Conservation (phyloP, 2,888 invertebrate genomes). For the Branchellion lobata region DNA sequence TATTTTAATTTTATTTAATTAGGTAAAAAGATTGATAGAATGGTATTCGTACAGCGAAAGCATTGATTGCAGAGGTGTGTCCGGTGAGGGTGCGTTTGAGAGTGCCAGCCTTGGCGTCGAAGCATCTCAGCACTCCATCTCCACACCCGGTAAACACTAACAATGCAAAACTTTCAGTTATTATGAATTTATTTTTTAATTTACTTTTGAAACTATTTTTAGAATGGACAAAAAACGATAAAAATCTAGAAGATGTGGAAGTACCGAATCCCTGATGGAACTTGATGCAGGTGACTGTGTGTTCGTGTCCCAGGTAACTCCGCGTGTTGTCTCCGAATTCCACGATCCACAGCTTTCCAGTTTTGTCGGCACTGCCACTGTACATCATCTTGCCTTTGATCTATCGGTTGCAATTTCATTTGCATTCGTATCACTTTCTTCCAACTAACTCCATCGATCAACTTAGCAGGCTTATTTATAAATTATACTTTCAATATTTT, state of each 20-base stretch:
- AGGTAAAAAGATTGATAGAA: too few species aligned
- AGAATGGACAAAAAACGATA: too few species aligned
- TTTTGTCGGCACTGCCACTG: conserved; percentile 64
- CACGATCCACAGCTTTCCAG: conserved; percentile 65
- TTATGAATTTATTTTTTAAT: not conserved
- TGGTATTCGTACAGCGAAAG: conserved; percentile 62
- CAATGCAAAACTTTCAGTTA: not conserved
- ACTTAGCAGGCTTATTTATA: too few species aligned
- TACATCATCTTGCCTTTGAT: conserved; percentile 65
- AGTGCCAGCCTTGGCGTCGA: conserved; percentile 63
- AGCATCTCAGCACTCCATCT: conserved; percentile 61
- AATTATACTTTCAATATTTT: too few species aligned
- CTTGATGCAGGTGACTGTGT: conserved; percentile 63
- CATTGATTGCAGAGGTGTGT: conserved; percentile 61
- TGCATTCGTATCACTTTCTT: not conserved
- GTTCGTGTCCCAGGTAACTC: conserved; percentile 63
- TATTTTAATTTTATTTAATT: too few species aligned
- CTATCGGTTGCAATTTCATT: conserved; percentile 53
- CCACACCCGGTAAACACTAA: conserved; percentile 62
- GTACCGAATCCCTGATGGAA: conserved; percentile 46
- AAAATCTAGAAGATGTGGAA: not conserved
- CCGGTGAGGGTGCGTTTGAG: conserved; percentile 61
- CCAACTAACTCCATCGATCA: too few species aligned
- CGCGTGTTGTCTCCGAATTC: conserved; percentile 66
- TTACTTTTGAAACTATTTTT: not conserved